Conservation (phyloP, 1,140 invertebrate genomes). For the Drosophila asahinai region DNA sequence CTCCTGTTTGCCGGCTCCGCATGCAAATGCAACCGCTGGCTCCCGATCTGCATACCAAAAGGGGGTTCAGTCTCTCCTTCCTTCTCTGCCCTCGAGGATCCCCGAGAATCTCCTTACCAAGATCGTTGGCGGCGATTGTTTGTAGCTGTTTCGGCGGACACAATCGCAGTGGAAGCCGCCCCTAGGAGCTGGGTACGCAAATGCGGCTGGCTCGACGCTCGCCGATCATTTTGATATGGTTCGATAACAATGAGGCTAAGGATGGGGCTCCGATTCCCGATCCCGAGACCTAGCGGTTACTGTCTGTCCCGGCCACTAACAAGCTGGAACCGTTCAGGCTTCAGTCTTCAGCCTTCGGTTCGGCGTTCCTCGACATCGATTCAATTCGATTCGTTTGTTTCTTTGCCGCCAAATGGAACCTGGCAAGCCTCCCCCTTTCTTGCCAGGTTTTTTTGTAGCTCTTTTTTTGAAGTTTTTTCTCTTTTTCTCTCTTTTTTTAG, state of each 20-base stretch:
- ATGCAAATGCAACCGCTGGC: conserved; percentile 67
- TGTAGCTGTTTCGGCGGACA: conserved; percentile 66
- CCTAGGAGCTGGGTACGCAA: conserved; percentile 66
- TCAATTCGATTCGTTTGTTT: conserved; percentile 64
- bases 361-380: conserved; percentile 47
- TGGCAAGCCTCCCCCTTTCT: conserved; percentile 11
- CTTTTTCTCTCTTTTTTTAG: conserved; percentile 12
- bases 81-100: neutral
- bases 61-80: conserved; percentile 11
- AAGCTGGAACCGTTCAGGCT: conserved; percentile 59
- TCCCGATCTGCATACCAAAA: conserved; percentile 79
- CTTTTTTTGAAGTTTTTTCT: neutral
- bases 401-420: conserved; percentile 59
- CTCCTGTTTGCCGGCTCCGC: conserved; percentile 35
- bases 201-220: conserved; percentile 65
- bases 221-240: conserved; percentile 82
- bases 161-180: conserved; percentile 49
- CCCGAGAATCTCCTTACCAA: conserved; percentile 35
- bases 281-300: conserved; percentile 52
- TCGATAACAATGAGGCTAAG: conserved; percentile 75
- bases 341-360: conserved; percentile 48
- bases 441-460: neutral
- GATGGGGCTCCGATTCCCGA: conserved; percentile 25
- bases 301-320: conserved; percentile 67
- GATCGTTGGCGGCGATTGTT: conserved; percentile 81